Base-by-base conservation (phyloP, 2,888 invertebrate species). In the Trachelus tabidus region DNA sequence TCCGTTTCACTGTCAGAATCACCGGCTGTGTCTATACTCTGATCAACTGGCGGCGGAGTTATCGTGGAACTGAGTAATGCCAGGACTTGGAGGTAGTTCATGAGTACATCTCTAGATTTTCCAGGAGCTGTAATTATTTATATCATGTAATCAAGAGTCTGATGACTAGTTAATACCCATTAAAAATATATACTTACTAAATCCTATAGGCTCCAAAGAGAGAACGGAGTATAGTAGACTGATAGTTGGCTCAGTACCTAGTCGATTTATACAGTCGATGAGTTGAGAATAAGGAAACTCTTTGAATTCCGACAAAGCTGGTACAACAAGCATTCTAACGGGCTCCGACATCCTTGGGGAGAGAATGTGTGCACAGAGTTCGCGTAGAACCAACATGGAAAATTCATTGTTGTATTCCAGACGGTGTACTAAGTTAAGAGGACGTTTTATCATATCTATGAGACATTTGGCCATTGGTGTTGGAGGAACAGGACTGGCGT, bases 371-470 rank as follows among this genome's bases (percentile, higher is more conserved):
- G 93, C 92, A 56, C 95, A 93, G 85, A 97, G 95, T 87, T 94
- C 93, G 12, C 90, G 91, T 71, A 93, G 85, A 30, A 93, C 90
- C 12, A 93, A 92, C 89, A 92, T 93, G 89, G 93, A 92, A 86
- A 93, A 94, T 73, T 93, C 92, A 73, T 92, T 88, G 73, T 87
- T 87, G 9, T 82, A 80, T 79, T 92, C 89, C 30, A 92, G 84
- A 82, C 89, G 89, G 82, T 93, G 91, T 74, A 94, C 92, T 80
- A 95, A 92, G 56, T 93, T 92, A 77, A 98, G 92, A 0, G 98
- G 97, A 83, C 96, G 94, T 85, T 95, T 94, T 79, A 98, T 94
- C 87, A 98, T 94, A 85, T 96, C 95, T 78, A 97, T 92, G 3
- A 97, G 92, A 81, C 95, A 96, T 69, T 94, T 95, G 11, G 95